phyloP scores from a whole-genome alignment of 23 tunicate species.

The Ascidia mentula region DNA sequence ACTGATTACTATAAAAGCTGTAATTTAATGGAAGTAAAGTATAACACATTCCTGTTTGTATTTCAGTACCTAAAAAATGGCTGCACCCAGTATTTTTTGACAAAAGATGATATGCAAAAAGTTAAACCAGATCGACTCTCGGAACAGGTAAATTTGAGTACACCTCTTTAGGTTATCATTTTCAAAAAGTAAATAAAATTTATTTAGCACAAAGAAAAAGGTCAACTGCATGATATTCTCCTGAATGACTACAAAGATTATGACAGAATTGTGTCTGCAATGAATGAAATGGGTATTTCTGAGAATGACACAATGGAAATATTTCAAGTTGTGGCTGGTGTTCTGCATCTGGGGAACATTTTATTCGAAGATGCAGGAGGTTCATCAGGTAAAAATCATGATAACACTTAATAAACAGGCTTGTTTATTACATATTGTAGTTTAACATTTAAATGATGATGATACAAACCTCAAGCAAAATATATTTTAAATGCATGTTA shows the following conservation, averaged over 20 bases:
- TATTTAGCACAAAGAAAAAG: constrained; percentile 67
- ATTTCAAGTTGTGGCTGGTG: constrained; percentile 86
- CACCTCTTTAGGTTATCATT: no score
- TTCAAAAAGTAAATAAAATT: neutral
- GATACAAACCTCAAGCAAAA: no score
- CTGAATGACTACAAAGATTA: constrained; percentile 80
- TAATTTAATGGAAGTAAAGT: no score
- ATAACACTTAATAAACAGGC: no score
- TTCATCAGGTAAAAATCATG: constrained; percentile 84
- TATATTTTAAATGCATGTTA: no score
- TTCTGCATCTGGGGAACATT: constrained; percentile 88
- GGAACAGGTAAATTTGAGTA: constrained; percentile 15
- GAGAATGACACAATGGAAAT: constrained; percentile 62
- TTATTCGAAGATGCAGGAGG: constrained; percentile 87
- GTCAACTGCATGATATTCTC: constrained; percentile 60
- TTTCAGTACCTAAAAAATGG: constrained; percentile 73
- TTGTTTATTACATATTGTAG: no score
- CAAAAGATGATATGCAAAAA: constrained; percentile 41
- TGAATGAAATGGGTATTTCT: constrained; percentile 75
- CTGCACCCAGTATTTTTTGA: constrained; percentile 70
- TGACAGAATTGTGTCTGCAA: constrained; percentile 41
- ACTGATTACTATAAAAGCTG: no score
- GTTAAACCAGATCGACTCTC: constrained; percentile 50
- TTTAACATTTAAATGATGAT: no score
- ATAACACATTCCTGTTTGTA: no score